Conservation (phyloP, 2,888 invertebrate species). For the Aromia moschata region DNA sequence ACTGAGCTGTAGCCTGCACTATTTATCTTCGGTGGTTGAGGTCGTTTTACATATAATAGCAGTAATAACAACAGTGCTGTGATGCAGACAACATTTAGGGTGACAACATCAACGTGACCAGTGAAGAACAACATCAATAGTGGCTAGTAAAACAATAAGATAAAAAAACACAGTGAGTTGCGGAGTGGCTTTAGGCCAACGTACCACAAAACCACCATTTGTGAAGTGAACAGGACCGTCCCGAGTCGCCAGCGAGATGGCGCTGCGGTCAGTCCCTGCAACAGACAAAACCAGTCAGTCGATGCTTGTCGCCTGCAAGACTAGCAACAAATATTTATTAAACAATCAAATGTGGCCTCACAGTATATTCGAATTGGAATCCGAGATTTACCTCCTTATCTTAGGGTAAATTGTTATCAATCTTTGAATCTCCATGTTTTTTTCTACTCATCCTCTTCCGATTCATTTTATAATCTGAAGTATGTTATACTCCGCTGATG, state of each 20-base stretch:
- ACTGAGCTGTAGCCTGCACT: constrained; percentile 24
- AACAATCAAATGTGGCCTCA: too few species aligned
- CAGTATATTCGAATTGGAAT: too few species aligned
- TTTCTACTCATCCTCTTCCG: too few species aligned
- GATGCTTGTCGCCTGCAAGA: constrained; percentile 38
- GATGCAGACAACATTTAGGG: constrained; percentile 59
- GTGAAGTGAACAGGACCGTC: constrained; percentile 61
- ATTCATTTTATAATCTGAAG: too few species aligned
- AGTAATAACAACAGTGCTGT: constrained; percentile 50
- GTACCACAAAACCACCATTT: constrained; percentile 64
- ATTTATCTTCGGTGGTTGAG: background rate
- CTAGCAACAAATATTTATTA: too few species aligned
- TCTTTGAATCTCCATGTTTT: too few species aligned
- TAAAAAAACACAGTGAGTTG: constrained; percentile 50
- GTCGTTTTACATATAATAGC: constrained; percentile 23
- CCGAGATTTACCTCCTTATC: too few species aligned
- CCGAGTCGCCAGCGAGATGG: constrained; percentile 63
- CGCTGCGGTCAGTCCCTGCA: constrained; percentile 65
- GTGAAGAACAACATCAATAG: constrained; percentile 48
- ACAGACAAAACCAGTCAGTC: constrained; percentile 61
- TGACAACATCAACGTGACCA: constrained; percentile 59
- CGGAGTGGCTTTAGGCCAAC: constrained; percentile 57
- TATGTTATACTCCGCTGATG: too few species aligned
- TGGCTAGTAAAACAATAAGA: constrained; percentile 35
- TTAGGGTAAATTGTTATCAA: too few species aligned